Conservation (phyloP, 2,888 invertebrate genomes). For the Alviniconcha strummeri region DNA sequence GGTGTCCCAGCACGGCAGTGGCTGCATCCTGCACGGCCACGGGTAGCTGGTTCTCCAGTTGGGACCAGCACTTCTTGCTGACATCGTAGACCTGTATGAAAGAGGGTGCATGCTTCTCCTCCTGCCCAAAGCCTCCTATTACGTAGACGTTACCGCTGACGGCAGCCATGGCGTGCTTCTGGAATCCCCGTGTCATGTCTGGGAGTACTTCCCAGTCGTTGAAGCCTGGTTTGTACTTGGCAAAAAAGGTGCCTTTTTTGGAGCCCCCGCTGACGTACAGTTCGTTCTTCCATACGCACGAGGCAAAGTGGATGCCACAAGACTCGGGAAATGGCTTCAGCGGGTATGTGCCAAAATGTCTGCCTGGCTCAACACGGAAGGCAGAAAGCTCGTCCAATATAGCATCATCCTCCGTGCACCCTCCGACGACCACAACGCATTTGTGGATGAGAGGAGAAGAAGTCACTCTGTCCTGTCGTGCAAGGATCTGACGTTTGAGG, state of each 20-base stretch:
- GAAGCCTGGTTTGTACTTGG: conserved; percentile 32
- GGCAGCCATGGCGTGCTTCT: conserved; percentile 33
- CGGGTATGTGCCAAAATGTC: not conserved
- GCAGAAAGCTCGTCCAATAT: conserved; percentile 7
- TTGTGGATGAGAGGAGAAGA: not conserved
- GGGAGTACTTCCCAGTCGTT: conserved; percentile 32
- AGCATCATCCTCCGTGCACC: conserved; percentile 1
- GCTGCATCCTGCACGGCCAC: conserved; percentile 21
- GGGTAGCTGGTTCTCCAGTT: not conserved
- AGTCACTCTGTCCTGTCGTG: conserved; percentile 23
- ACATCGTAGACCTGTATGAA: conserved; percentile 17
- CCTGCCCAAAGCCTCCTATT: conserved; percentile 28
- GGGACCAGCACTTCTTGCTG: conserved; percentile 6
- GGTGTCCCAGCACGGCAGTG: conserved; percentile 20
- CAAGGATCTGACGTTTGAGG: conserved; percentile 24
- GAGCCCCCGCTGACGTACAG: conserved; percentile 35
- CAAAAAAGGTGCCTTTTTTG: not conserved
- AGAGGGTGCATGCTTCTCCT: not conserved
- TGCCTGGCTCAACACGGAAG: not conserved
- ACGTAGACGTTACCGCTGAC: conserved; percentile 27
- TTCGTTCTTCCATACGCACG: conserved; percentile 32
- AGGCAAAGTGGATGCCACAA: conserved; percentile 29
- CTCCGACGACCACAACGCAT: conserved; percentile 28
- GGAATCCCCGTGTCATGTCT: conserved; percentile 18
- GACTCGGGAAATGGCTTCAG: conserved; percentile 26